A percentile compares a stretch with the other conserved stretches of the same genome.
Evolutionary conservation across 2,797 vertebrate genomes (phyloP).

Genomic region (Pseudochaenichthys georgianus): DNA sequence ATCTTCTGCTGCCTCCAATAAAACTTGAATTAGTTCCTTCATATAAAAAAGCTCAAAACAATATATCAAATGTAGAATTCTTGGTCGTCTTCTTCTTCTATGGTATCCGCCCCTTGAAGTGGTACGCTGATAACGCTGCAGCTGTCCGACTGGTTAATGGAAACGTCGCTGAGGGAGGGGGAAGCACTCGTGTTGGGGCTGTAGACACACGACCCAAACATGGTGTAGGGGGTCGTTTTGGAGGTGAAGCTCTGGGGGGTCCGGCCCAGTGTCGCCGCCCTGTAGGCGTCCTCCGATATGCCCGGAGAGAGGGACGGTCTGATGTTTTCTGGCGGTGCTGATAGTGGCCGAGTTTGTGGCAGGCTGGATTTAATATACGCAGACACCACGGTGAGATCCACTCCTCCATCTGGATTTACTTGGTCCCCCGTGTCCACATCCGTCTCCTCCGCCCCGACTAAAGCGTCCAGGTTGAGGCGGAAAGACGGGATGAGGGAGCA

Average conservation of each 20-base stretch:
- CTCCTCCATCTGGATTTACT: conserved; percentile 78
- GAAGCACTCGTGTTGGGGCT: conserved; percentile 38
- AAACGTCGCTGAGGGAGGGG: conserved; percentile 64
- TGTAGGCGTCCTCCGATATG: conserved; percentile 47
- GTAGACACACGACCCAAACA: conserved; percentile 20
- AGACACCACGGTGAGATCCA: conserved; percentile 92
- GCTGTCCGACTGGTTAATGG: conserved; percentile 66
- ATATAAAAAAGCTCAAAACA: background rate
- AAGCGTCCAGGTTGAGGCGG: conserved; percentile 87
- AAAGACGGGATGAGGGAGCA: conserved; percentile 77
- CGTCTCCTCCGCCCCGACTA: conserved; percentile 92
- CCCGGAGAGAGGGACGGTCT: conserved; percentile 64
- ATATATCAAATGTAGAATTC: conserved; percentile 91
- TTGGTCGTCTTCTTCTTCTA: conserved; percentile 83
- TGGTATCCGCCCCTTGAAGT: conserved; percentile 33
- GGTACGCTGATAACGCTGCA: conserved; percentile 49
- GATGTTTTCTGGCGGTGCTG: conserved; percentile 68
- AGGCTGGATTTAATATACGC: conserved; percentile 81
- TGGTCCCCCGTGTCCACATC: conserved; percentile 93
- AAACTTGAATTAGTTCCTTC: no score
- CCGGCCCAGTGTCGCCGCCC: conserved; percentile 47
- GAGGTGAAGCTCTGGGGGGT: conserved; percentile 51
- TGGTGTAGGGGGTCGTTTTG: conserved; percentile 40
- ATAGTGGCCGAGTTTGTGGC: conserved; percentile 68
- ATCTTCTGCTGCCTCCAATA: no score